Evolutionary conservation across 2,113 vertebrate species (phyloP), one percentile per base, ranked within the genome.

Genomic region (Ancistrus triradiatus): DNA sequence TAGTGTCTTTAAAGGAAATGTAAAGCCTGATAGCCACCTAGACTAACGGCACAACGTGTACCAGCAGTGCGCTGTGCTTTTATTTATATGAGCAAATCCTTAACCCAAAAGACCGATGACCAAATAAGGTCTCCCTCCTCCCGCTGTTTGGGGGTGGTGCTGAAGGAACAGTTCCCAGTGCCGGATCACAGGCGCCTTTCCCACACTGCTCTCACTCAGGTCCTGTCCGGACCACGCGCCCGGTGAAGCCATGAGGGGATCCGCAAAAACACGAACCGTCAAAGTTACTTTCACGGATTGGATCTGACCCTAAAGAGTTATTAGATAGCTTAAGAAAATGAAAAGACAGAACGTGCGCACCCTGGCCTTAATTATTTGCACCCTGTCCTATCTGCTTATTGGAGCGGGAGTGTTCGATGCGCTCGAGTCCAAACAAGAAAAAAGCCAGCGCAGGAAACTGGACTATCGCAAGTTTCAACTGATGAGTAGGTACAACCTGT

Each of bases 261-360:
- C 53, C 4, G 37, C 48, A 44, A 40, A 49, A 37, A 63, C 70
- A 80, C 63, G 77, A 80, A 79, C 43, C 61, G 38, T 33, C 25
- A 35, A 66, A 69, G 72, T 69, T 66, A 21, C 42, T 13, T 40
- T 42, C 31, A 13, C 19, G 38, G 27, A 46, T 28, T 21, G 52
- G 50, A 49, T 47, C 63, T 48, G 35, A 47, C 48, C 43, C 59
- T 56, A 35, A 64, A 69, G 57, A n/a, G 35, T 50, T 40, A 60
- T 42, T 44, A 56, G 56, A 28, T 21, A 40, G 33, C 56, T 68
- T 64, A 38, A 48, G 79, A 82, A 71, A 83, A 97, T 97, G 95
- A 95, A 97, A 91, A 88, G 92, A 82, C 95, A 98, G 78, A 97
- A 97, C 88, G 91, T 92, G 74, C 74, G 95, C 81, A 98, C 95